Evolutionary conservation across 2,797 vertebrate genomes (phyloP), one percentile per base, ranked within the genome.

Genomic region (Euthynnus affinis): DNA sequence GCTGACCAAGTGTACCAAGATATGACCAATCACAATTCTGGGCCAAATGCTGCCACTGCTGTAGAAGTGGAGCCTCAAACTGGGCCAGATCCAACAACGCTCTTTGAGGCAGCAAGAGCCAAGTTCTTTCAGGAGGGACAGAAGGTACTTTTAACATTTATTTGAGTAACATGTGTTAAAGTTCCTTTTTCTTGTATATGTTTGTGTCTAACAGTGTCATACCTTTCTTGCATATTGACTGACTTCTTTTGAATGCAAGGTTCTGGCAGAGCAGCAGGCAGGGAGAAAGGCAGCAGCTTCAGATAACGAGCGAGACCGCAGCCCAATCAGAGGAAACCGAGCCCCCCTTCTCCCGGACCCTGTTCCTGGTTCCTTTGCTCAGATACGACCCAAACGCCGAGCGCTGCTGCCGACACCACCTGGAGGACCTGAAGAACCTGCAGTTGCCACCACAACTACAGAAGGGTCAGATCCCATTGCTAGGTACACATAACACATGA

Each of bases 71-170:
- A 94, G 9, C 44, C 71, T 23, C 65, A 67, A 6, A 48, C 34
- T 0, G 78, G 76, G 37, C 65, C 93, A 25, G 94, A 96, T 84
- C 95, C 94, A n/a, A 92, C 94, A 9, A 92, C 94, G 0, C 92
- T 95, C 42, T 96, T 96, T 10, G 95, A 96, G 82, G 95, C 95
- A 12, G 95, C 95, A 29, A 94, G 95, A 81, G 95, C 95, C n/a
- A 95, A 95, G 72, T 96, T 95, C 76, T 96, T 96, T 77, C 95
- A 96, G 78, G 95, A 96, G 65, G 95, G 95, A 74, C 95, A 96
- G 69, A 96, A 96, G 88, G 95, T 95, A 0, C 51, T 52, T 52
- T 78, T 37, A 9, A 74, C 6, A 49, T 64, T 40, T 53, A 37
- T 44, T 46, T 9, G 3, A 37, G 8, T 57, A 57, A 22, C 23